Percentiles rank a stretch among this genome's conserved stretches.
Evolutionary conservation across 2,888 invertebrate species (phyloP).

Genomic region (Parnassius smintheus): DNA sequence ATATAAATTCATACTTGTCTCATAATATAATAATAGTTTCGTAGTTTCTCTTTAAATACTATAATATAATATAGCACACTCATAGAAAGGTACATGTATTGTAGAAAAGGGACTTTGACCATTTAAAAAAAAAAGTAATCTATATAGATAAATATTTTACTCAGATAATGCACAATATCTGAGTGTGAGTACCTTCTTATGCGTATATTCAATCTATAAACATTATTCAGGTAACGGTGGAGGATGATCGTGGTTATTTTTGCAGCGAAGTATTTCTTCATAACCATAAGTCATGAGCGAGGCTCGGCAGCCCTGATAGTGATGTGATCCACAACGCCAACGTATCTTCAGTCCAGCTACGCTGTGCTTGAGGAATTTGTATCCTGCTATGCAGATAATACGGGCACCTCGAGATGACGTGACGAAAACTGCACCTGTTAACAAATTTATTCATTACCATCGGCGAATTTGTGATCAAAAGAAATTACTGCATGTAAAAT

Average conservation of each 20-base stretch:
- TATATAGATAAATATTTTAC: no score
- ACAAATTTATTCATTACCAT: not conserved
- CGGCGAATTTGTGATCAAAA: not conserved
- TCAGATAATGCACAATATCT: no score
- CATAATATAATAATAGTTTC: no score
- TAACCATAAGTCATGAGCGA: slow-evolving; percentile 4
- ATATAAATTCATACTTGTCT: no score
- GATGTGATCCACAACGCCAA: slow-evolving; percentile 25
- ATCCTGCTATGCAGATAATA: slow-evolving; percentile 20
- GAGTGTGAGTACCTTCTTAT: no score
- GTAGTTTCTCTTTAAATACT: no score
- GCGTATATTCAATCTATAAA: no score
- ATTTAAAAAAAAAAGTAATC: no score
- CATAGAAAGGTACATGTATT: no score
- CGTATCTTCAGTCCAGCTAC: slow-evolving; percentile 17
- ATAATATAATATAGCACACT: no score
- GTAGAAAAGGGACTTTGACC: no score
- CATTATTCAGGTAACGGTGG: not conserved
- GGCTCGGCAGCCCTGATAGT: slow-evolving; percentile 11
- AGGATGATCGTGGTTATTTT: slow-evolving; percentile 15
- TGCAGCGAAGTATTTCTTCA: slow-evolving; percentile 12
- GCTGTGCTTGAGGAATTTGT: slow-evolving; percentile 28
- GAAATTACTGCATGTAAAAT: not conserved
- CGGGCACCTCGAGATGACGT: slow-evolving; percentile 21
- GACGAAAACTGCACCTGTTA: slow-evolving; percentile 12